Evolutionary conservation across 2,113 vertebrate genomes (phyloP).

Genomic region (Microcebus tavaratra): DNA sequence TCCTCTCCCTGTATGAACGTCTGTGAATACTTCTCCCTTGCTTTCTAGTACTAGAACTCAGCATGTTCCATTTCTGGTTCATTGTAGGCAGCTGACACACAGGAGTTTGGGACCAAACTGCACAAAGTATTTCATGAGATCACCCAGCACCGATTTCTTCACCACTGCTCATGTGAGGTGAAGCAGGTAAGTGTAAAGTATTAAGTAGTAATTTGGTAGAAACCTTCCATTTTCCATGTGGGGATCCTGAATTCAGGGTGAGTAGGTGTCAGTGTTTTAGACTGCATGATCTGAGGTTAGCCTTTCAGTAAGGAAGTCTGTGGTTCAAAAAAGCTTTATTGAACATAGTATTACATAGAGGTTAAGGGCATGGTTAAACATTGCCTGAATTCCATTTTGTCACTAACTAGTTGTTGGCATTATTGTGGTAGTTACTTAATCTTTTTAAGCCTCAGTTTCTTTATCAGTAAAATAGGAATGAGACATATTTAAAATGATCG

Average conservation of each 20-base stretch:
- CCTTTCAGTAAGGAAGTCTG: neutral
- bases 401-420: neutral
- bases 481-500: neutral
- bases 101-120: slow-evolving; percentile 66
- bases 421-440: neutral
- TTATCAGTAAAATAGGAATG: slow-evolving; percentile 27
- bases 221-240: neutral
- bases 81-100: slow-evolving; percentile 74
- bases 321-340: neutral
- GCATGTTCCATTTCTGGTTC: neutral
- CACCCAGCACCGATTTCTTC: slow-evolving; percentile 45
- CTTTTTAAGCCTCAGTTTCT: neutral
- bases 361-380: neutral
- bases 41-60: neutral
- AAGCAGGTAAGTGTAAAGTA: slow-evolving; percentile 62
- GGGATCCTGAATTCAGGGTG: neutral
- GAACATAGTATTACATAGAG: neutral
- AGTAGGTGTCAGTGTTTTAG: neutral
- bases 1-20: neutral
- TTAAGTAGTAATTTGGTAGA: neutral
- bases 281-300: neutral
- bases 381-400: neutral
- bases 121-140: slow-evolving; percentile 58
- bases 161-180: slow-evolving; percentile 33
- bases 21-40: neutral